A percentile compares a stretch with the other conserved stretches of the same genome.
Conservation (phyloP, 92 coral and sea anemone genomes). For the Epizoanthus scotinus region DNA sequence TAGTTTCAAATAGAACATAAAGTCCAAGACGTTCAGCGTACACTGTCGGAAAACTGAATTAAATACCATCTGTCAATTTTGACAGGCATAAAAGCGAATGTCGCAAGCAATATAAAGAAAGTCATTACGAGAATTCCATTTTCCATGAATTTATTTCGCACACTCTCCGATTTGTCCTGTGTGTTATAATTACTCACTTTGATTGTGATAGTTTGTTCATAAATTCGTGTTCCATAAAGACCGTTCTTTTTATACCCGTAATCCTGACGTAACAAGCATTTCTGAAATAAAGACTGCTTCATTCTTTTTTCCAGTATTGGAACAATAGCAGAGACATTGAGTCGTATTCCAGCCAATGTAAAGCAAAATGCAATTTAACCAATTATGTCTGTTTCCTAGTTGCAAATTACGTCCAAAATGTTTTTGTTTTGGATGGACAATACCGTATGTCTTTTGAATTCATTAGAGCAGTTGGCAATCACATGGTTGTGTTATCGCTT, state of each 20-base stretch:
- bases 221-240: neutral
- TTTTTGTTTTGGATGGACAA: neutral
- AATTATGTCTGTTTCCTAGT: too few relatives aligned
- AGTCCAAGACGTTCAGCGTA: neutral
- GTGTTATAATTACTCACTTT: too few relatives aligned
- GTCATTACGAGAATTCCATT: neutral
- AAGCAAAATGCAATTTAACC: too few relatives aligned
- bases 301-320: too few relatives aligned
- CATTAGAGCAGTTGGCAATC: neutral
- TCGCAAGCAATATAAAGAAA: neutral
- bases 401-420: too few relatives aligned
- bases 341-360: too few relatives aligned
- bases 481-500: neutral
- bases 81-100: slow-evolving; percentile 8
- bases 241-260: too few relatives aligned
- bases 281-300: too few relatives aligned
- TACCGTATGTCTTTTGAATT: neutral
- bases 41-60: neutral
- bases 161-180: neutral
- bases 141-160: neutral
- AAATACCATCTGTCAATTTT: neutral
- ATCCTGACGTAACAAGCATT: too few relatives aligned
- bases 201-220: neutral
- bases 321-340: too few relatives aligned
- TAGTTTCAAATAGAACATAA: slow-evolving; percentile 3